Evolutionary conservation across 64 coral and sea anemone species (phyloP).

Genomic region (Orbicella faveolata): DNA sequence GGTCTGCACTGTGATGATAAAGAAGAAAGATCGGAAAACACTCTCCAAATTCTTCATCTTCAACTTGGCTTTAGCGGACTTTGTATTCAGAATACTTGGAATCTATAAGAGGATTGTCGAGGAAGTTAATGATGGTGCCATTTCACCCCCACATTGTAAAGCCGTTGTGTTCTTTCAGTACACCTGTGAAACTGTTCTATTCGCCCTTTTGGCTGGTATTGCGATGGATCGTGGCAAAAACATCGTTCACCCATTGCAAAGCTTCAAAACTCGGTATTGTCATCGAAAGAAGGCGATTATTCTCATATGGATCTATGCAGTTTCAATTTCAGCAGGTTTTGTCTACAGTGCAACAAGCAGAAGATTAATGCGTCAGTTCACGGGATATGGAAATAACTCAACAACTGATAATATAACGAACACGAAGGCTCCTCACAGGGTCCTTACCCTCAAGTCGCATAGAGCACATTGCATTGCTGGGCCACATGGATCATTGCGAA

Average conservation of each 20-base stretch:
- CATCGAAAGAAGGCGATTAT: not conserved
- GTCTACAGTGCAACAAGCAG: not conserved
- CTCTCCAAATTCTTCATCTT: constrained; percentile 21
- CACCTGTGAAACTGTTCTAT: not conserved
- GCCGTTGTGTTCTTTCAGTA: constrained; percentile 1
- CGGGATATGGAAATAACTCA: not conserved
- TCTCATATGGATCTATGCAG: not conserved
- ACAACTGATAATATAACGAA: not conserved
- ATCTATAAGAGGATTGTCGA: not conserved
- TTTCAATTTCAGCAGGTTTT: not conserved
- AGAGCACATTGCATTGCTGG: not conserved
- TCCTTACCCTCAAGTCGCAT: not conserved
- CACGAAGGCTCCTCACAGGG: not conserved
- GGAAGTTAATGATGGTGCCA: not conserved
- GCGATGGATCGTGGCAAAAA: constrained; percentile 2
- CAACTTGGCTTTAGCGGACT: not conserved
- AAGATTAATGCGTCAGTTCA: not conserved
- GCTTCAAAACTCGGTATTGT: not conserved
- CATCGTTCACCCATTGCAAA: not conserved
- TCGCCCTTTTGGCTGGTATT: not conserved
- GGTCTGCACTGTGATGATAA: not conserved
- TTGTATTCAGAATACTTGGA: constrained; percentile 3
- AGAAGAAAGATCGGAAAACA: not conserved
- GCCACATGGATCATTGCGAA: not conserved
- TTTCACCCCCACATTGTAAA: not conserved